These are phyloP conservation scores for Cheumatopsyche charites DNA, from an alignment of 1,140 invertebrate species.

Conservation along the genomic window DNA sequence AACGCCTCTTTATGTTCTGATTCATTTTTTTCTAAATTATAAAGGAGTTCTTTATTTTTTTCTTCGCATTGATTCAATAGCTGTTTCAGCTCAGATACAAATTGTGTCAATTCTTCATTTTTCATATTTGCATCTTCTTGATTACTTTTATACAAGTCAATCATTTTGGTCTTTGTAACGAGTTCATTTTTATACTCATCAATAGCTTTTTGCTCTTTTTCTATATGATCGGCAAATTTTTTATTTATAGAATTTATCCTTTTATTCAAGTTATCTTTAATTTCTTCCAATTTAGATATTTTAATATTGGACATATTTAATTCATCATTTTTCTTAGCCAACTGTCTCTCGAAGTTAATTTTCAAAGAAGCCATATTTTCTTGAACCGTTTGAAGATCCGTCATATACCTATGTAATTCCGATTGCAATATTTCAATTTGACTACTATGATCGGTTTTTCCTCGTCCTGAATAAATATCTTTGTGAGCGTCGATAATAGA, in stretches of 20 bases:
- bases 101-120: constrained; percentile 75
- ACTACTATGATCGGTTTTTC: constrained; percentile 72
- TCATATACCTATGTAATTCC: constrained; percentile 76
- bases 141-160: constrained; percentile 81
- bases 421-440: constrained; percentile 78
- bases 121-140: constrained; percentile 77
- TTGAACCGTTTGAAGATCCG: constrained; percentile 76
- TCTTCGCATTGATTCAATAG: constrained; percentile 77
- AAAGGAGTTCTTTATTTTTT: constrained; percentile 80
- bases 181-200: constrained; percentile 85
- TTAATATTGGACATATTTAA: constrained; percentile 70
- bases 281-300: constrained; percentile 67
- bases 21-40: constrained; percentile 67
- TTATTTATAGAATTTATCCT: constrained; percentile 76
- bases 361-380: constrained; percentile 74
- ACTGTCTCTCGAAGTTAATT: constrained; percentile 76
- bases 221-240: constrained; percentile 76
- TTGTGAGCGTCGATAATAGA: constrained; percentile 78
- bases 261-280: constrained; percentile 69
- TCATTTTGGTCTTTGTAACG: constrained; percentile 81
- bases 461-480: constrained; percentile 83
- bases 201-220: constrained; percentile 75
- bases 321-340: constrained; percentile 82
- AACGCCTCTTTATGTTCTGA: constrained; percentile 68
- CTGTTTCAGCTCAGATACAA: constrained; percentile 79